Conservation (phyloP, 2,888 invertebrate species). For the Apotomis capreana region DNA sequence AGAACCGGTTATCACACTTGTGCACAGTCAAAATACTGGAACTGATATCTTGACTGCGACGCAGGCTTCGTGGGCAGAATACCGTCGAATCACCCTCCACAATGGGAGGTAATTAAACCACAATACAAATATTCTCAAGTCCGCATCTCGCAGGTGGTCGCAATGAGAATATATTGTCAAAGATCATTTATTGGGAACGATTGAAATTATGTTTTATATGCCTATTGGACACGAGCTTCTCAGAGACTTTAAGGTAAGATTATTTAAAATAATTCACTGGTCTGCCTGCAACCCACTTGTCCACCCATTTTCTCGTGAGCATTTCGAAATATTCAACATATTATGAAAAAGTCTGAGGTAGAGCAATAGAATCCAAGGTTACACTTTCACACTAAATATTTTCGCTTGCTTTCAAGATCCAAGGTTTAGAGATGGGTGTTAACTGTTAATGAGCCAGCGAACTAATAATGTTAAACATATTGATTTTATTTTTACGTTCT, state of each 20-base stretch:
- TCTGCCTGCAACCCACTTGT: too few relatives aligned
- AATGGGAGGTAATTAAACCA: constrained; percentile 80
- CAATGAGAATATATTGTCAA: constrained; percentile 59
- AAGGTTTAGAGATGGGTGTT: too few relatives aligned
- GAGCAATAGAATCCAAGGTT: too few relatives aligned
- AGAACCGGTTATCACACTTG: neutral
- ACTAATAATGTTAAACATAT: too few relatives aligned
- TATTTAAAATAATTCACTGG: too few relatives aligned
- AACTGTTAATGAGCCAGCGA: too few relatives aligned
- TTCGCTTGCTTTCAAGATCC: too few relatives aligned
- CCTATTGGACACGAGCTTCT: constrained; percentile 26
- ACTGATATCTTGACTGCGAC: constrained; percentile 3
- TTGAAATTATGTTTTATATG: constrained; percentile 12
- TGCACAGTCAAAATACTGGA: constrained; percentile 3
- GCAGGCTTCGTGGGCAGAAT: constrained; percentile 41
- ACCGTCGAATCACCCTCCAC: constrained; percentile 64
- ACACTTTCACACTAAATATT: too few relatives aligned
- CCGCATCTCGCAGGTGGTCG: constrained; percentile 79
- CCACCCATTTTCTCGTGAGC: too few relatives aligned
- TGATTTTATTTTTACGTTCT: too few relatives aligned
- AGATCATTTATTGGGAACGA: constrained; percentile 25
- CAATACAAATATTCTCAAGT: constrained; percentile 78
- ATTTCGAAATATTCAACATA: too few relatives aligned
- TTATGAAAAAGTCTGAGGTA: too few relatives aligned
- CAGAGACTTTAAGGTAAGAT: neutral